Conservation (phyloP, 2,113 vertebrate genomes). For the Riparia riparia region DNA sequence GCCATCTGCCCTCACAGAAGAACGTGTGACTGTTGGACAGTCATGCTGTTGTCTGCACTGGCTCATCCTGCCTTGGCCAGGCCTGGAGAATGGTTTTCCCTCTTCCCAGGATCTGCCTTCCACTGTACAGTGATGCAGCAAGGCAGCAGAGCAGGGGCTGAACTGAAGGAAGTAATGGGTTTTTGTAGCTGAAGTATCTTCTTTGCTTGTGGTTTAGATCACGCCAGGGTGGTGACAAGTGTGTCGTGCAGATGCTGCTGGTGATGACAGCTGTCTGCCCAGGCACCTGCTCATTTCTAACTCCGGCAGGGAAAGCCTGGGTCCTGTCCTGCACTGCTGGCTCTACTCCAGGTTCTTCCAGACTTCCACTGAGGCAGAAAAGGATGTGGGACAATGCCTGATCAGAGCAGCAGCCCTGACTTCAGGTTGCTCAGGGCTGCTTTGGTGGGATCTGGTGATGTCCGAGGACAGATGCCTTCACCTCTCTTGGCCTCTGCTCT, state of each 20-base stretch:
- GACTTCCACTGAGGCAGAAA: background rate
- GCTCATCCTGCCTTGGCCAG: background rate
- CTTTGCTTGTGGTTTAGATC: background rate
- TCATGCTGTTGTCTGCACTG: background rate
- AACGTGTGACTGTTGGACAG: background rate
- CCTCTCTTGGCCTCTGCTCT: background rate
- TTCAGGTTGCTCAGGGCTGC: background rate
- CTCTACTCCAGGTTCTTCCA: background rate
- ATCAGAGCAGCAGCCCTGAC: background rate
- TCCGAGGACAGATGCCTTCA: background rate
- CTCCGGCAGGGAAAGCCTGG: background rate
- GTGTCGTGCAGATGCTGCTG: background rate
- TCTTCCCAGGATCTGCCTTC: background rate
- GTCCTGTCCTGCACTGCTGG: background rate
- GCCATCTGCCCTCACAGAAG: constrained; percentile 81
- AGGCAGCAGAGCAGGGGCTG: background rate
- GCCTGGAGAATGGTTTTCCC: background rate
- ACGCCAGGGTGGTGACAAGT: background rate
- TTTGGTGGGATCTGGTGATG: background rate
- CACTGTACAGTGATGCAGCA: background rate
- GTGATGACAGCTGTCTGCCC: background rate
- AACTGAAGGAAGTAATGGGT: background rate
- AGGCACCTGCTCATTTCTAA: background rate
- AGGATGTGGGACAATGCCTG: background rate
- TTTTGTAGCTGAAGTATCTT: background rate